phyloP scores from a whole-genome alignment of 2,888 invertebrate species.

The Callosobruchus maculatus region DNA sequence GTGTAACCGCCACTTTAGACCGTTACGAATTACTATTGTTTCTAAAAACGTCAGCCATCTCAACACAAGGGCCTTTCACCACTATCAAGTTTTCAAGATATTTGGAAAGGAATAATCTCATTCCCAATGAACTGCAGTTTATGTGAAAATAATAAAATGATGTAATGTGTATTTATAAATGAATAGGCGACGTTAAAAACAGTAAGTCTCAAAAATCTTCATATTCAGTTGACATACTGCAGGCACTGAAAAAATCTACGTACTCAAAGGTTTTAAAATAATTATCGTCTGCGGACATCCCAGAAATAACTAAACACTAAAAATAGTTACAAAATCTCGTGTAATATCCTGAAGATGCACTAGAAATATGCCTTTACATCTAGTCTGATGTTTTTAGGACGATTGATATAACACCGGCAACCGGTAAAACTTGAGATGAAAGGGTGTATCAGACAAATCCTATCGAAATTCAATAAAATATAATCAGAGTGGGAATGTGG shows the following conservation, averaged over 20 bases:
- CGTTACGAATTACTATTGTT: constrained; percentile 13
- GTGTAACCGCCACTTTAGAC: constrained; percentile 23
- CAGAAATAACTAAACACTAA: background rate
- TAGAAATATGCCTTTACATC: background rate
- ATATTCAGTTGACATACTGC: no score
- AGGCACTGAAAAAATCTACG: no score
- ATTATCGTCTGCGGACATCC: background rate
- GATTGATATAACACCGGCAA: background rate
- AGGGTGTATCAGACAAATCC: background rate
- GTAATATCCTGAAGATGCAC: background rate
- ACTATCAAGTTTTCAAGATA: background rate
- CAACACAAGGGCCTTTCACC: background rate
- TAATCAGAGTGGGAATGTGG: no score
- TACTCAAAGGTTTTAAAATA: background rate
- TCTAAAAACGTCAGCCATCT: background rate
- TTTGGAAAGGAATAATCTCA: background rate
- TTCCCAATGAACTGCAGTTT: background rate
- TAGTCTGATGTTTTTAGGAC: background rate
- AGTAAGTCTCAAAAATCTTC: no score
- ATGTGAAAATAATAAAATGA: background rate
- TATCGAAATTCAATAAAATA: no score
- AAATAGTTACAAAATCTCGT: background rate
- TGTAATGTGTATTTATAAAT: background rate
- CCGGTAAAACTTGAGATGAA: background rate
- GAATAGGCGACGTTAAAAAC: no score